Conservation (phyloP, 2,888 invertebrate genomes). For the Andrena bucephala region DNA sequence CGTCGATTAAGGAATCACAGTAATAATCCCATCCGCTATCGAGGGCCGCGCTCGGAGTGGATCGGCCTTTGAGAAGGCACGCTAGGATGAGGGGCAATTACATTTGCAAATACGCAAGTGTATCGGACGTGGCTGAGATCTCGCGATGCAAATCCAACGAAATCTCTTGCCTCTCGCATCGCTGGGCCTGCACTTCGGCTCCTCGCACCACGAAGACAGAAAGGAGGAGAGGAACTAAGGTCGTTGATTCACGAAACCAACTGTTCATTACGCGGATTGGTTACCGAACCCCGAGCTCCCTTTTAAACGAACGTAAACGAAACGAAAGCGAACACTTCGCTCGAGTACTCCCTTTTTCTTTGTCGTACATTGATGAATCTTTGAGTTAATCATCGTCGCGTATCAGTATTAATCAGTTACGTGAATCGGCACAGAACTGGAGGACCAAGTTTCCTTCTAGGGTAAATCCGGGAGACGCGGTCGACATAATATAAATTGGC, state of each 20-base stretch:
- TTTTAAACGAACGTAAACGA: not conserved
- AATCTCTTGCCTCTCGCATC: not conserved
- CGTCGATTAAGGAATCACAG: slow-evolving; percentile 44
- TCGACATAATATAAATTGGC: no score
- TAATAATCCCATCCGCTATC: slow-evolving; percentile 42
- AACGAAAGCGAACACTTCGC: not conserved
- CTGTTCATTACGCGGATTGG: slow-evolving; percentile 28
- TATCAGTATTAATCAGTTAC: no score
- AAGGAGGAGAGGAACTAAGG: not conserved
- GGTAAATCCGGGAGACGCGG: no score
- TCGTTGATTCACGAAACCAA: slow-evolving; percentile 25
- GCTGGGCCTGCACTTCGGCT: not conserved
- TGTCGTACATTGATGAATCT: no score
- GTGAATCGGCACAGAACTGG: no score
- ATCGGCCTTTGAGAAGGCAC: slow-evolving; percentile 5
- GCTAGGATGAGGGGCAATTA: slow-evolving; percentile 28
- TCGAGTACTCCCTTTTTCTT: not conserved
- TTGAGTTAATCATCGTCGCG: no score
- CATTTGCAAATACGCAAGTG: slow-evolving; percentile 44
- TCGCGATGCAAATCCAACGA: slow-evolving; percentile 26
- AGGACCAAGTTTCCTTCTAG: no score
- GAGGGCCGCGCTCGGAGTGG: not conserved
- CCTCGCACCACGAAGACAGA: not conserved
- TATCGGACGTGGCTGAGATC: not conserved
- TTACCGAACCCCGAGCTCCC: slow-evolving; percentile 4